A percentile compares a stretch with the other conserved stretches of the same genome.
phyloP scores from a whole-genome alignment of 2,113 vertebrate genomes.

The Sigmodon hispidus region DNA sequence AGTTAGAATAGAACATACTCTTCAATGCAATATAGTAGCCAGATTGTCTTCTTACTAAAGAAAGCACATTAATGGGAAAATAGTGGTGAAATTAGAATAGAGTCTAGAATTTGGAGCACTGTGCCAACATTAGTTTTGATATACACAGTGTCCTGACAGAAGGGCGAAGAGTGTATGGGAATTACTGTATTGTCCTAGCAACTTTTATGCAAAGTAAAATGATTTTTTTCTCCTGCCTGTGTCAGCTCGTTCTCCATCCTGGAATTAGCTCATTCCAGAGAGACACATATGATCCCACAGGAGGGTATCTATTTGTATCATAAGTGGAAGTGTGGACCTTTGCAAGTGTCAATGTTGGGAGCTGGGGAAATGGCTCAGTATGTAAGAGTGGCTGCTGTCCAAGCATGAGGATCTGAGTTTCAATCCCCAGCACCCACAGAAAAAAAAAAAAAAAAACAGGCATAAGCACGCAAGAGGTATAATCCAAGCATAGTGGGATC shows the following conservation, averaged over 20 bases:
- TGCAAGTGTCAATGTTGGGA: not conserved
- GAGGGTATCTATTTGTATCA: not conserved
- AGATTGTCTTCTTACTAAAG: not conserved
- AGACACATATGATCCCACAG: not conserved
- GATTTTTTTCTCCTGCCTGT: not conserved
- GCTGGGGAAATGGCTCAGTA: not conserved
- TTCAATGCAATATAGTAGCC: no score
- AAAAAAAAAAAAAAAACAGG: not conserved
- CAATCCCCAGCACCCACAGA: not conserved
- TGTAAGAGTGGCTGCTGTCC: not conserved
- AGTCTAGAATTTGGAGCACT: not conserved
- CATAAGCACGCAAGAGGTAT: not conserved
- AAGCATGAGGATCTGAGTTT: not conserved
- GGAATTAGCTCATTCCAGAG: not conserved
- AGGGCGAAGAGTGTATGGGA: not conserved
- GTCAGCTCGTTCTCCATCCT: not conserved
- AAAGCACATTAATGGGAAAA: not conserved
- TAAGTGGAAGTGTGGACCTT: not conserved
- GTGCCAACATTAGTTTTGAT: not conserved
- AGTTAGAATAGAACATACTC: not conserved
- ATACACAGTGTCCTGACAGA: not conserved
- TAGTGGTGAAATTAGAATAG: not conserved
- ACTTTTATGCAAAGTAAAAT: slow-evolving; percentile 13
- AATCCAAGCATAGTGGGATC: no score
- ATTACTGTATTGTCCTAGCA: not conserved